Percentiles rank a stretch among this genome's conserved stretches.
phyloP scores from a whole-genome alignment of 2,888 invertebrate species.

The Phaedon cochleariae region DNA sequence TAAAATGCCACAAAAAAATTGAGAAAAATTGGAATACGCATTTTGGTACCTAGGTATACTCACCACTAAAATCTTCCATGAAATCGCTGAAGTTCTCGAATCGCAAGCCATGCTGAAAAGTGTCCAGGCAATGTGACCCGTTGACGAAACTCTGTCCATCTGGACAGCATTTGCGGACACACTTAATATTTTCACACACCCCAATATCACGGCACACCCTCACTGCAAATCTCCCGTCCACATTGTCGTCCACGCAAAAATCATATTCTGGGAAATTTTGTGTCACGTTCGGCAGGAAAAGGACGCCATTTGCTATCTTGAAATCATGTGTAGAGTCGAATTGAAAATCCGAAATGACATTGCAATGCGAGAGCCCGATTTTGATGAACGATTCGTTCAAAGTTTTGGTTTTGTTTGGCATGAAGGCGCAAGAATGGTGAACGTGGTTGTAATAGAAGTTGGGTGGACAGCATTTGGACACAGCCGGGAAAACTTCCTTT shows the following conservation, averaged over 20 bases:
- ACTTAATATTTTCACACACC: constrained; percentile 48
- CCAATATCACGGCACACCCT: constrained; percentile 45
- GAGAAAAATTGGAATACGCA: too few relatives aligned
- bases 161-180: constrained; percentile 67
- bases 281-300: background rate
- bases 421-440: constrained; percentile 40
- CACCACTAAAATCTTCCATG: constrained; percentile 30
- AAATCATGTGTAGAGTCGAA: constrained; percentile 25
- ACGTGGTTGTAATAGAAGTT: constrained; percentile 40
- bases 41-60: too few relatives aligned
- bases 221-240: constrained; percentile 34
- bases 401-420: constrained; percentile 1
- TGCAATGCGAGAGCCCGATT: constrained; percentile 44
- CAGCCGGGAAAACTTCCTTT: constrained; percentile 20
- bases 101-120: constrained; percentile 48
- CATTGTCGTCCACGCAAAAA: constrained; percentile 45
- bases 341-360: constrained; percentile 43
- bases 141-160: constrained; percentile 63
- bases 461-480: constrained; percentile 50
- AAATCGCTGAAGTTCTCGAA: constrained; percentile 33
- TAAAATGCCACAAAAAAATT: too few relatives aligned
- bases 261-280: constrained; percentile 23
- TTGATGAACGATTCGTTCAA: constrained; percentile 31
- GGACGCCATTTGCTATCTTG: background rate
- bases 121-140: constrained; percentile 46